Evolutionary conservation across 2,888 invertebrate species (phyloP).

Genomic region (Metopia argyrocephala): DNA sequence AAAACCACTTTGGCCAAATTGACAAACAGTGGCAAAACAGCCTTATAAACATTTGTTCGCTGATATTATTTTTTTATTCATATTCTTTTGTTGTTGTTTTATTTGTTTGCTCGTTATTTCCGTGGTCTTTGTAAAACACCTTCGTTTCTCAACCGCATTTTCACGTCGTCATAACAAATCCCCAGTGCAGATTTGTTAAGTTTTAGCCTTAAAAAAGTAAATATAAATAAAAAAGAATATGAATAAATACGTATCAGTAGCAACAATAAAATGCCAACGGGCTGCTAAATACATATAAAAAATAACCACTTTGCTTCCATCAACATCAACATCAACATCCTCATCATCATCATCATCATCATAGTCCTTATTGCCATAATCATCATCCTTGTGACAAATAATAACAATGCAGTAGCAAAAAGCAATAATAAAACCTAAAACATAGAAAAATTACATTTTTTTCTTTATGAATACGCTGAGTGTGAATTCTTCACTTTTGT

Average conservation of each 20-base stretch:
- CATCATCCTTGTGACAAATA: slow-evolving; percentile 45
- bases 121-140: slow-evolving; percentile 49
- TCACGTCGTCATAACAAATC: slow-evolving; percentile 45
- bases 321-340: slow-evolving; percentile 17
- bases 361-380: slow-evolving; percentile 13
- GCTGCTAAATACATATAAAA: slow-evolving; percentile 62
- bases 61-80: not conserved
- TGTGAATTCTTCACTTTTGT: slow-evolving; percentile 76
- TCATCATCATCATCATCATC: slow-evolving; percentile 3
- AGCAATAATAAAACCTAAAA: slow-evolving; percentile 22
- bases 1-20: slow-evolving; percentile 78
- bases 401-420: slow-evolving; percentile 55
- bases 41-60: slow-evolving; percentile 54
- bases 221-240: not conserved
- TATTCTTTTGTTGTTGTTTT: not conserved
- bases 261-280: slow-evolving; percentile 64
- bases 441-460: slow-evolving; percentile 48
- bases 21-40: slow-evolving; percentile 69
- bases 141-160: slow-evolving; percentile 23
- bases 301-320: slow-evolving; percentile 60
- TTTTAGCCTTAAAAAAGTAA: slow-evolving; percentile 21
- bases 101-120: slow-evolving; percentile 41
- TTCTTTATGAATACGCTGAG: slow-evolving; percentile 67
- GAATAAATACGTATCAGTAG: slow-evolving; percentile 13
- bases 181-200: slow-evolving; percentile 57